phyloP scores from a whole-genome alignment of 2,113 vertebrate genomes.

The Plestiodon gilberti region DNA sequence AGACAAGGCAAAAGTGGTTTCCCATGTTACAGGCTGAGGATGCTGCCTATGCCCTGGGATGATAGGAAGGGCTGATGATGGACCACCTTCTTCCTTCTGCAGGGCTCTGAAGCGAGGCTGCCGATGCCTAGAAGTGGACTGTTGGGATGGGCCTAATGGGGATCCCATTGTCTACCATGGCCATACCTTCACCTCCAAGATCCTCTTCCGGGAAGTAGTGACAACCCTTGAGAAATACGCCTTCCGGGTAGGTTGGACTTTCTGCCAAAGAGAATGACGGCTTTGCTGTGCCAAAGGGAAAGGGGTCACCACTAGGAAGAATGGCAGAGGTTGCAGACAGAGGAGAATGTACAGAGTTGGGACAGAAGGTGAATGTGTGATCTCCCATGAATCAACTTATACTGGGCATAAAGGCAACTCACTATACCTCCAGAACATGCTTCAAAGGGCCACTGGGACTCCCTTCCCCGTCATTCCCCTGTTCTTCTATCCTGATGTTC shows the following conservation, averaged over 20 bases:
- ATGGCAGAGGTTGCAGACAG: background rate
- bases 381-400: background rate
- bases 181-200: slow-evolving; percentile 94
- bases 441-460: background rate
- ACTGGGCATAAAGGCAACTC: background rate
- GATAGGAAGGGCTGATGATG: background rate
- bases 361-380: accelerated
- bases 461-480: background rate
- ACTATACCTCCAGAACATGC: background rate
- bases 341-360: background rate
- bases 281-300: background rate
- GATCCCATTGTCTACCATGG: slow-evolving; percentile 95
- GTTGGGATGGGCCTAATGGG: slow-evolving; percentile 91
- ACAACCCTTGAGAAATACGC: slow-evolving; percentile 87
- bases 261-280: background rate
- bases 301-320: background rate
- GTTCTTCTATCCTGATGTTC: background rate
- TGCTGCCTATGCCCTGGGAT: background rate
- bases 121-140: slow-evolving; percentile 94
- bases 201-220: slow-evolving; percentile 91
- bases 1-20: background rate
- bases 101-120: slow-evolving; percentile 92
- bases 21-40: background rate
- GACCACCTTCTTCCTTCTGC: slow-evolving; percentile 19
- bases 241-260: slow-evolving; percentile 84